Percentiles rank a stretch among this genome's conserved stretches.
Conservation (phyloP, 2,888 invertebrate genomes). For the Lacanobia oleracea region DNA sequence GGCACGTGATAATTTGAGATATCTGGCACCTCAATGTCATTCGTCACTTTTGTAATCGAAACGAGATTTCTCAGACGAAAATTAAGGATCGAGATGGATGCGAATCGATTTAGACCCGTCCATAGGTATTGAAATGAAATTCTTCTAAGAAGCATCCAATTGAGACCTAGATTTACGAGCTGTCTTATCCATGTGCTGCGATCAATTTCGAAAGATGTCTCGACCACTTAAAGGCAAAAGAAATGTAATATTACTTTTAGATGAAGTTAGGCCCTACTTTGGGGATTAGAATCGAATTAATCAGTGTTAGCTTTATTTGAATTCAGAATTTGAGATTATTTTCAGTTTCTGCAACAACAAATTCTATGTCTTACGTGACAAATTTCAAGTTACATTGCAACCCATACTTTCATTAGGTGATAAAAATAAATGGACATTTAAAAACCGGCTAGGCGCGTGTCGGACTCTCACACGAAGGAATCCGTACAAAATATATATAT, state of each 20-base stretch:
- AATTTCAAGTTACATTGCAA: too few relatives aligned
- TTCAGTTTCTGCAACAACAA: too few relatives aligned
- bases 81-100: slow-evolving; percentile 30
- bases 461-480: too few relatives aligned
- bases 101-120: slow-evolving; percentile 25
- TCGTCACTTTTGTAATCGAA: slow-evolving; percentile 20
- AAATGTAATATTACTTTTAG: slow-evolving; percentile 28
- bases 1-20: slow-evolving; percentile 24
- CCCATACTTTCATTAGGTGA: too few relatives aligned
- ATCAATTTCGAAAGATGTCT: slow-evolving; percentile 27
- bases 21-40: slow-evolving; percentile 36
- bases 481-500: too few relatives aligned
- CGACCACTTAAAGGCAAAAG: slow-evolving; percentile 1
- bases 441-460: too few relatives aligned
- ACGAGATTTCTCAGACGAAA: slow-evolving; percentile 20
- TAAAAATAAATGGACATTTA: too few relatives aligned
- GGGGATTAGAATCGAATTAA: slow-evolving; percentile 12
- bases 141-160: slow-evolving; percentile 40
- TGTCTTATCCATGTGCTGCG: slow-evolving; percentile 20
- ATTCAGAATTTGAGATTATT: not conserved
- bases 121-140: slow-evolving; percentile 21
- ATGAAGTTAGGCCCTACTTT: slow-evolving; percentile 16
- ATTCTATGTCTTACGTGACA: too few relatives aligned
- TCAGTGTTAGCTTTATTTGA: not conserved
- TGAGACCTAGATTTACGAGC: slow-evolving; percentile 52